A percentile compares a stretch with the other conserved stretches of the same genome.
These are phyloP conservation scores for Epinephelus fuscoguttatus DNA, from an alignment of 2,113 vertebrate species.

Conservation along the genomic window DNA sequence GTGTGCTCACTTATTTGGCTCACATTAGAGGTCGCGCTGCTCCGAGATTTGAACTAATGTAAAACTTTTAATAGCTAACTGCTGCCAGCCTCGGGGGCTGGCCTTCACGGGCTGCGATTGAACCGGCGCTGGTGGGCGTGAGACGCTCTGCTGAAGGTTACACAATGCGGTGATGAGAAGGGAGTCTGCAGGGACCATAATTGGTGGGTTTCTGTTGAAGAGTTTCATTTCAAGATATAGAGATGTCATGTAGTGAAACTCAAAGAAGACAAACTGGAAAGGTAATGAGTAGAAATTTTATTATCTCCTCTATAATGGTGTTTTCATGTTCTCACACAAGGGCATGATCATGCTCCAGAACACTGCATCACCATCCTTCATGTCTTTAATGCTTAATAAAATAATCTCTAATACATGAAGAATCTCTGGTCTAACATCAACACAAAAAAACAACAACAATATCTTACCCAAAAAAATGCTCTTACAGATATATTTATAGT, in stretches of 20 bases:
- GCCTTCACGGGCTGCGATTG: constrained; percentile 41
- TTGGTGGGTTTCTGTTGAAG: constrained; percentile 1
- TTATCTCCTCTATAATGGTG: constrained; percentile 13
- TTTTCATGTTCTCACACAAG: not conserved
- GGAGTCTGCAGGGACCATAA: constrained; percentile 15
- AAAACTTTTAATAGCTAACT: constrained; percentile 54
- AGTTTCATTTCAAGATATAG: constrained; percentile 43
- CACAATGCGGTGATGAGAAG: constrained; percentile 2
- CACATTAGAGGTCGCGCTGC: constrained; percentile 12
- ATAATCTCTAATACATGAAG: not conserved
- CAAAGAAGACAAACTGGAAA: constrained; percentile 13
- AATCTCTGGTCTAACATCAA: not conserved
- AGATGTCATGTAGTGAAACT: constrained; percentile 18
- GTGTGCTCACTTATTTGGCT: constrained; percentile 2
- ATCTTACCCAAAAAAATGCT: constrained; percentile 19
- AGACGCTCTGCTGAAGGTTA: constrained; percentile 34
- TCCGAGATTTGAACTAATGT: constrained; percentile 21
- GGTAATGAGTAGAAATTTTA: constrained; percentile 40
- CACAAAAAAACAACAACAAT: constrained; percentile 14
- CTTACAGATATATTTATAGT: not conserved
- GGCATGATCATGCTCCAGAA: not conserved
- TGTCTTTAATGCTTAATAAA: not conserved
- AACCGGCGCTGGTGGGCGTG: not conserved
- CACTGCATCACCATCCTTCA: not conserved
- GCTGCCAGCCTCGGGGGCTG: constrained; percentile 15